Evolutionary conservation across 2,888 invertebrate genomes (phyloP).

Genomic region (Iselma pallidipennis): DNA sequence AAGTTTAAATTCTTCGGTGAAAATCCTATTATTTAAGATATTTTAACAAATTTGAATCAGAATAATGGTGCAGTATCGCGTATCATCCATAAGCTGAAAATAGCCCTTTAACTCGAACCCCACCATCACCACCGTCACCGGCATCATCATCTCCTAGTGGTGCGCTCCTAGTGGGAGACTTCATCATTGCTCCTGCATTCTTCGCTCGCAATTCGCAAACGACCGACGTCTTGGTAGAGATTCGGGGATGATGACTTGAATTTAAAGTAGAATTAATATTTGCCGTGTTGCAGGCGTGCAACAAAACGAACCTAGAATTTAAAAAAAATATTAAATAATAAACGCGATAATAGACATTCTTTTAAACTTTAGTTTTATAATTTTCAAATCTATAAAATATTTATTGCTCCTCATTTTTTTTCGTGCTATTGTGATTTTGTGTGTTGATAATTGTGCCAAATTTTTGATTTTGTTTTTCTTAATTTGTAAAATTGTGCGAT

Average conservation of each 20-base stretch:
- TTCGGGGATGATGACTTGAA: slow-evolving; percentile 76
- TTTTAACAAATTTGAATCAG: slow-evolving; percentile 28
- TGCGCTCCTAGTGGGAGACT: slow-evolving; percentile 48
- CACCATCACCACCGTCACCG: slow-evolving; percentile 8
- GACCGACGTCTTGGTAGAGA: slow-evolving; percentile 88
- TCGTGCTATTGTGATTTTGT: slow-evolving; percentile 48
- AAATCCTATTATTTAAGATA: not conserved
- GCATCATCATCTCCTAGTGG: slow-evolving; percentile 20
- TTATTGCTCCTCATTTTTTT: slow-evolving; percentile 19
- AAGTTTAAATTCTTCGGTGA: not conserved
- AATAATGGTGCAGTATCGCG: slow-evolving; percentile 32
- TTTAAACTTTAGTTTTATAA: slow-evolving; percentile 21
- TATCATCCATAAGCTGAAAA: slow-evolving; percentile 44
- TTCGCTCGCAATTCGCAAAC: slow-evolving; percentile 90
- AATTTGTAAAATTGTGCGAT: slow-evolving; percentile 40
- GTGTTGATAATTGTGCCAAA: slow-evolving; percentile 42
- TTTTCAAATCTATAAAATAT: too few relatives aligned
- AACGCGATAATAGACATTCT: slow-evolving; percentile 42
- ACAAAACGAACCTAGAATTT: slow-evolving; percentile 37
- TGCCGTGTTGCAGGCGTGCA: slow-evolving; percentile 57
- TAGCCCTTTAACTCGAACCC: slow-evolving; percentile 41
- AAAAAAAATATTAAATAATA: slow-evolving; percentile 31
- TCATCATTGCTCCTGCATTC: slow-evolving; percentile 61
- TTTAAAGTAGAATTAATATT: slow-evolving; percentile 60
- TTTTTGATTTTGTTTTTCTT: slow-evolving; percentile 44